Evolutionary conservation across 2,113 vertebrate genomes (phyloP).

Genomic region (Orientallactaga bullata): DNA sequence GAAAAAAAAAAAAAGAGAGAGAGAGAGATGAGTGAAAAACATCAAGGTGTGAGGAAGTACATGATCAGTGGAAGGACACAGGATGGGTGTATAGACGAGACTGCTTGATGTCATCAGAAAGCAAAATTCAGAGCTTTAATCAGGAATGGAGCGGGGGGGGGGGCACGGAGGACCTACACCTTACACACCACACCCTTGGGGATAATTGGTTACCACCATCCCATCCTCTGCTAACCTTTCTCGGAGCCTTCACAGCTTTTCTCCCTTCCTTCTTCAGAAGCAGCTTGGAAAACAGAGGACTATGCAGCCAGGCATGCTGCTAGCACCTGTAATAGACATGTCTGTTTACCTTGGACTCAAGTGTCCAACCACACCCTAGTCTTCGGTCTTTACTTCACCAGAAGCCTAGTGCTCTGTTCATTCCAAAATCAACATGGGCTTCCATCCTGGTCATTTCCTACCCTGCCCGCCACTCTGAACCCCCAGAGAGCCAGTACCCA

Average conservation of each 20-base stretch:
- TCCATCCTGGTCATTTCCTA: slow-evolving; percentile 40
- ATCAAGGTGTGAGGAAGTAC: background rate
- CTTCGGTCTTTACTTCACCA: slow-evolving; percentile 68
- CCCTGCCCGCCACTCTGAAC: background rate
- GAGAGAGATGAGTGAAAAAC: background rate
- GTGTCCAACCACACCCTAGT: slow-evolving; percentile 66
- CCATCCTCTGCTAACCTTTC: slow-evolving; percentile 53
- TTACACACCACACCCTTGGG: background rate
- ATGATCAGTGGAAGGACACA: background rate
- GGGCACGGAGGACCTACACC: background rate
- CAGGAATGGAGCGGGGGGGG: slow-evolving; percentile 40
- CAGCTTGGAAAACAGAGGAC: slow-evolving; percentile 73
- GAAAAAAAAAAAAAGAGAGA: no score
- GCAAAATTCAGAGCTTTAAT: slow-evolving; percentile 27
- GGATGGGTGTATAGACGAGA: background rate
- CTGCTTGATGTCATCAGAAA: background rate
- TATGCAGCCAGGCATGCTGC: background rate
- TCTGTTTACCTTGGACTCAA: slow-evolving; percentile 72
- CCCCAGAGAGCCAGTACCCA: background rate
- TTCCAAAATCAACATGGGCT: slow-evolving; percentile 67
- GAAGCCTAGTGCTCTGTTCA: slow-evolving; percentile 58
- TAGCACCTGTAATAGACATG: slow-evolving; percentile 55
- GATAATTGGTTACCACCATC: slow-evolving; percentile 3
- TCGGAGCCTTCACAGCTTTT: slow-evolving; percentile 5
- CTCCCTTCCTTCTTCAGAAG: slow-evolving; percentile 61